Evolutionary conservation across 2,797 vertebrate genomes (phyloP).

Genomic region (Melanotaenia maccullochi): DNA sequence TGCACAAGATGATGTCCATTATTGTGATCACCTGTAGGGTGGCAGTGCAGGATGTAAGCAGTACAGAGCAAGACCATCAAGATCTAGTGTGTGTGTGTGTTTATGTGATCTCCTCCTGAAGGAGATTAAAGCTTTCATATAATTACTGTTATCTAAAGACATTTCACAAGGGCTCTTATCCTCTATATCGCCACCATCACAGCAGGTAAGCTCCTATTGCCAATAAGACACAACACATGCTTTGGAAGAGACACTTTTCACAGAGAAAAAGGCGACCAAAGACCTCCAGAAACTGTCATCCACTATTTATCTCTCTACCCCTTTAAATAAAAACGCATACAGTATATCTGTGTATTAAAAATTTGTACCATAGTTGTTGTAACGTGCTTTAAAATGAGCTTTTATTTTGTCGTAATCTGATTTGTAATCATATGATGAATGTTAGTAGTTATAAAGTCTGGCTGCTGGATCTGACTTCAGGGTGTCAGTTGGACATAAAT

Average conservation of each 20-base stretch:
- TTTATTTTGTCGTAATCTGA: not conserved
- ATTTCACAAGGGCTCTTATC: slow-evolving; percentile 37
- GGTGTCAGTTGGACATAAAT: not conserved
- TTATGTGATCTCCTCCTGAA: slow-evolving; percentile 24
- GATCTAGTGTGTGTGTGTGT: slow-evolving; percentile 3
- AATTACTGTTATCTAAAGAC: slow-evolving; percentile 48
- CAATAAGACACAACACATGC: slow-evolving; percentile 9
- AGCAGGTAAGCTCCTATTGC: slow-evolving; percentile 14
- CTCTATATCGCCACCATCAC: slow-evolving; percentile 32
- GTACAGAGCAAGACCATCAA: slow-evolving; percentile 3
- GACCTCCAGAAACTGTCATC: not conserved
- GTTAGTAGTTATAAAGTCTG: not conserved
- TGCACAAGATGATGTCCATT: slow-evolving; percentile 15
- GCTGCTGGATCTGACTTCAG: not conserved
- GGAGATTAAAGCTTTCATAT: slow-evolving; percentile 48
- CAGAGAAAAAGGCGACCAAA: not conserved
- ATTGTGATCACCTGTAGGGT: slow-evolving; percentile 3
- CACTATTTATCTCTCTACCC: not conserved
- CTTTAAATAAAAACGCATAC: not conserved
- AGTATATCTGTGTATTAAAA: not conserved
- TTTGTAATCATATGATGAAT: not conserved
- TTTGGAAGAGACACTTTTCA: slow-evolving; percentile 11
- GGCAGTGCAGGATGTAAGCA: not conserved
- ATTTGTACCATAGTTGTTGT: no score
- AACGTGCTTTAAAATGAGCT: not conserved